A percentile compares a stretch with the other conserved stretches of the same genome.
Evolutionary conservation across 2,113 vertebrate genomes (phyloP).

Genomic region (Protobothrops mucrosquamatus): DNA sequence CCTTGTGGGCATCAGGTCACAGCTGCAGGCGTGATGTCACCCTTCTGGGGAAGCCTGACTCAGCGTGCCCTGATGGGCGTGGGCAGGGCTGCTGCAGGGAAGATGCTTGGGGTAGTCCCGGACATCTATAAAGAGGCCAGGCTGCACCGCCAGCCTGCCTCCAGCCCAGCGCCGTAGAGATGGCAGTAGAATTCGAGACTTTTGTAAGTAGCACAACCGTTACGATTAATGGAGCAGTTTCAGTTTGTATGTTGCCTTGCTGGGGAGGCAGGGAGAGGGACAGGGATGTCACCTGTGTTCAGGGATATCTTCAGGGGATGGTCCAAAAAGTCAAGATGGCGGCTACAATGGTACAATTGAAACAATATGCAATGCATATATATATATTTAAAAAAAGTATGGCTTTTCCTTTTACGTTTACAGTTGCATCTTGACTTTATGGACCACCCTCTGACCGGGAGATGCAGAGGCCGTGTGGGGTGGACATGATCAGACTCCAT

Average conservation of each 20-base stretch:
- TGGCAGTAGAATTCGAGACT: background rate
- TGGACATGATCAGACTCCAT: background rate
- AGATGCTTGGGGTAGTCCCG: background rate
- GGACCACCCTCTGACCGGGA: background rate
- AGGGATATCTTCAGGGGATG: background rate
- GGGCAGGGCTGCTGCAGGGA: background rate
- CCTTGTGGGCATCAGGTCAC: background rate
- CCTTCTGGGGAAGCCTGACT: background rate
- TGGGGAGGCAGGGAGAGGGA: background rate
- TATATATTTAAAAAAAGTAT: background rate
- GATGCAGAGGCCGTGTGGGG: background rate
- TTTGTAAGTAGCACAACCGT: slow-evolving; percentile 1
- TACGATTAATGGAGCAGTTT: background rate
- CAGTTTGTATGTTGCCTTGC: background rate
- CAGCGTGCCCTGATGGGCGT: background rate
- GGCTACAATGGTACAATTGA: background rate
- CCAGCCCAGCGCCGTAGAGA: background rate
- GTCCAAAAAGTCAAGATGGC: background rate
- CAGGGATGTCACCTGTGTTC: background rate
- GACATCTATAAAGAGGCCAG: background rate
- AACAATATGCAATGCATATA: background rate
- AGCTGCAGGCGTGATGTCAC: background rate
- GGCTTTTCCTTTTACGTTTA: background rate
- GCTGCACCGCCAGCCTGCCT: background rate
- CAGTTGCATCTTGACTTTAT: background rate